These are phyloP conservation scores for Laticauda colubrina DNA, from an alignment of 2,113 vertebrate species.

Conservation along the genomic window DNA sequence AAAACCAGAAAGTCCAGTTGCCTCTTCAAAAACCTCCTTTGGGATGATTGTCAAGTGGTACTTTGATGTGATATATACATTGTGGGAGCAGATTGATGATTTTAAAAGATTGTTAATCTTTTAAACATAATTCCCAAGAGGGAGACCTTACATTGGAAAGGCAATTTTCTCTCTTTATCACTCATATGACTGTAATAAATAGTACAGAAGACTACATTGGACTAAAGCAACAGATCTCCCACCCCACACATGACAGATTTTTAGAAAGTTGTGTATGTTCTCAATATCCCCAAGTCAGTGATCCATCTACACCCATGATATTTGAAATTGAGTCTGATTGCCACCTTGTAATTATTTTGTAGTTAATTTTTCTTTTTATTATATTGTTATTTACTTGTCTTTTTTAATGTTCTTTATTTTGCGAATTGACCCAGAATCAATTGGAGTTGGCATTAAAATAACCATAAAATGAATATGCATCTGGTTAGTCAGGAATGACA, in stretches of 20 bases:
- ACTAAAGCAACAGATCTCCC: neutral
- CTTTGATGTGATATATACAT: neutral
- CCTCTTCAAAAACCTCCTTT: no score
- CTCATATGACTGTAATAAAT: slow-evolving; percentile 6
- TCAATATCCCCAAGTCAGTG: neutral
- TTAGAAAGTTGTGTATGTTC: neutral
- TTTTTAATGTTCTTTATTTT: neutral
- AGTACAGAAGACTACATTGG: neutral
- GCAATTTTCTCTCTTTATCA: neutral
- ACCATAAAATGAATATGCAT: neutral
- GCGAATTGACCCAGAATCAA: neutral
- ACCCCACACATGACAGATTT: neutral
- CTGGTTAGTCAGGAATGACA: neutral
- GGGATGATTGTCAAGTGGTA: neutral
- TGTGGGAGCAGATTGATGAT: neutral
- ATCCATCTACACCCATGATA: neutral
- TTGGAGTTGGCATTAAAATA: neutral
- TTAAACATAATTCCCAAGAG: neutral
- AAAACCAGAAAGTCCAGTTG: no score
- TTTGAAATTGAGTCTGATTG: neutral
- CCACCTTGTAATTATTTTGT: neutral
- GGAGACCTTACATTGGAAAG: neutral
- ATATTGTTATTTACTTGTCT: neutral
- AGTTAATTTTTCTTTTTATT: neutral
- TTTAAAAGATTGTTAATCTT: neutral